Conservation (phyloP, 2,797 vertebrate genomes). For the Anguilla pacifica region DNA sequence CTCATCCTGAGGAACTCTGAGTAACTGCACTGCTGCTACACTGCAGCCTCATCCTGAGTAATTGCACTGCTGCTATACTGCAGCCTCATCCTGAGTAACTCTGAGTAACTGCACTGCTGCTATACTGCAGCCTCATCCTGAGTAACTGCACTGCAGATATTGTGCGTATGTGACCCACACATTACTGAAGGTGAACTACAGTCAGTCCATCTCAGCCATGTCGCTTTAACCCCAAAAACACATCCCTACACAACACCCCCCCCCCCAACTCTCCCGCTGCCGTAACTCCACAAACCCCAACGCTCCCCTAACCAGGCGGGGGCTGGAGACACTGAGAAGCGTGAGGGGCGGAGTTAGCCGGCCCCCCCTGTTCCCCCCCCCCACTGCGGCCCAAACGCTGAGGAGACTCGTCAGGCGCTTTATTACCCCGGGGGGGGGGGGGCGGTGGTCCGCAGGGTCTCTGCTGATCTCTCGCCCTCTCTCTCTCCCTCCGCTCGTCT, state of each 20-base stretch:
- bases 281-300: conserved; percentile 35
- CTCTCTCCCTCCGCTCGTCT: background rate
- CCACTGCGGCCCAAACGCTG: background rate
- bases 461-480: background rate
- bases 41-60: too few species aligned
- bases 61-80: too few species aligned
- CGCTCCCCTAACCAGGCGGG: conserved; percentile 30
- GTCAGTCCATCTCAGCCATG: background rate
- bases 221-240: background rate
- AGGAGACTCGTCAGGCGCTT: conserved; percentile 10
- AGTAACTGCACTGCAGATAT: too few species aligned
- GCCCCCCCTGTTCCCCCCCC: background rate
- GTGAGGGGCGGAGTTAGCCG: background rate
- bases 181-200: background rate
- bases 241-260: background rate
- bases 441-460: background rate
- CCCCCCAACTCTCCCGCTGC: conserved; percentile 20
- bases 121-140: too few species aligned
- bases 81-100: too few species aligned
- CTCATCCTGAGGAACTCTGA: too few species aligned
- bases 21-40: too few species aligned
- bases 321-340: background rate
- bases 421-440: background rate
- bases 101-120: too few species aligned
- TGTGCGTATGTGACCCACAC: too few species aligned